phyloP scores from a whole-genome alignment of 2,888 invertebrate species.

The Dicycla oo region DNA sequence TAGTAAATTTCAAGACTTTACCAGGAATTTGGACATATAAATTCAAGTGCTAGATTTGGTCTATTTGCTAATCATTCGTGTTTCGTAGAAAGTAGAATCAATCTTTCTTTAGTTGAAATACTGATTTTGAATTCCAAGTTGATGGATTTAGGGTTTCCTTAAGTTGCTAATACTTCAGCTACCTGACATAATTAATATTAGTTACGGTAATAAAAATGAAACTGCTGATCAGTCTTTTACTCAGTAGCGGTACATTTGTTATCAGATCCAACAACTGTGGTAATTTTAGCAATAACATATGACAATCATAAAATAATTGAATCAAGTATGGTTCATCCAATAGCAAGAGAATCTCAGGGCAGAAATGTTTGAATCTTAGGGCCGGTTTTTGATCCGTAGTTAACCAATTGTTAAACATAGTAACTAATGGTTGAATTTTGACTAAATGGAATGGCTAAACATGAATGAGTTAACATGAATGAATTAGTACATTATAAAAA shows the following conservation, averaged over 20 bases:
- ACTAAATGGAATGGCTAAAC: no score
- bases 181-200: conserved; percentile 36
- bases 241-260: background rate
- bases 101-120: conserved; percentile 23
- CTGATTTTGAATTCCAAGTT: conserved; percentile 35
- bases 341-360: no score
- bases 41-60: conserved; percentile 48
- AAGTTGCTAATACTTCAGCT: conserved; percentile 29
- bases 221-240: conserved; percentile 32
- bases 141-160: conserved; percentile 53
- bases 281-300: background rate
- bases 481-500: no score
- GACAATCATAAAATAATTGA: background rate
- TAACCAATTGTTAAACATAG: no score
- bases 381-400: no score
- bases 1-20: conserved; percentile 39
- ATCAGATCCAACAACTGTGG: background rate
- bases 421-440: no score
- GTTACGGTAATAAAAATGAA: conserved; percentile 1
- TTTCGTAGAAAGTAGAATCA: conserved; percentile 31
- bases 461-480: no score
- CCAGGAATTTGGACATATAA: conserved; percentile 55
- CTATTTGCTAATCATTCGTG: conserved; percentile 39
- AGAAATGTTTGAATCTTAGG: no score
- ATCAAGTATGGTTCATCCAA: background rate